Evolutionary conservation across 2,888 invertebrate species (phyloP), one percentile per base, ranked within the genome.

Genomic region (Lasioglossum lativentre): DNA sequence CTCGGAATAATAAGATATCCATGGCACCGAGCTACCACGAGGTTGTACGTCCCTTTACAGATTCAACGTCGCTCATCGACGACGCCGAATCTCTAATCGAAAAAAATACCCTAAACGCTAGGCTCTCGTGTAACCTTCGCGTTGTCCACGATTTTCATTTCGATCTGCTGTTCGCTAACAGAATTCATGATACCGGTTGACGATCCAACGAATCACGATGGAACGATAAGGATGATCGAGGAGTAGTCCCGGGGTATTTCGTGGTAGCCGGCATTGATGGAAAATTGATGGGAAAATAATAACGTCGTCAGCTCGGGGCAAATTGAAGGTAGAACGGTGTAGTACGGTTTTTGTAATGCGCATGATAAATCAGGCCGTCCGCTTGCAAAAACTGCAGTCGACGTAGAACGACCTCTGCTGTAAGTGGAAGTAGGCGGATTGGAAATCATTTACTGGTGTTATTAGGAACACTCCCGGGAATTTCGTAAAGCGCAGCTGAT

Each of bases 1-100:
- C 78, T 66, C 79, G 80, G 90, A 86, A 90, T 90, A 90, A 89
- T 86, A 90, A 90, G 72, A 70, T 76, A 68, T 52, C 19, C 38
- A 70, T 38, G 71, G 77, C 75, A 75, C 71, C 52, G 82, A 85
- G 74, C 80, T 72, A 81, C 52, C 12, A 4, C 87, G 83, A 47
- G 75, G 79, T 12, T 2, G 76, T 75, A 75, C 30, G 34, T 80
- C 78, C 78, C 83, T 76, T 75, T 83, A 76, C 78, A 75, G 56
- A 86, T 85, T 85, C 86, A 75, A 77, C 82, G 78, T 76, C 78
- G 82, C 87, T 66, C 80, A 72, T 71, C 85, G 63, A 78, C 80
- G 56, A 66, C 47, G 63, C 47, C 68, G 63, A 45, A 81, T 82
- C 1, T 23, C 5, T 73, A 78, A 83, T 90, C 82, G 87, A 85